A percentile compares a stretch with the other conserved stretches of the same genome.
These are phyloP conservation scores for Crossoptilon crossoptilon DNA, from an alignment of 2,797 vertebrate species.

Conservation along the genomic window DNA sequence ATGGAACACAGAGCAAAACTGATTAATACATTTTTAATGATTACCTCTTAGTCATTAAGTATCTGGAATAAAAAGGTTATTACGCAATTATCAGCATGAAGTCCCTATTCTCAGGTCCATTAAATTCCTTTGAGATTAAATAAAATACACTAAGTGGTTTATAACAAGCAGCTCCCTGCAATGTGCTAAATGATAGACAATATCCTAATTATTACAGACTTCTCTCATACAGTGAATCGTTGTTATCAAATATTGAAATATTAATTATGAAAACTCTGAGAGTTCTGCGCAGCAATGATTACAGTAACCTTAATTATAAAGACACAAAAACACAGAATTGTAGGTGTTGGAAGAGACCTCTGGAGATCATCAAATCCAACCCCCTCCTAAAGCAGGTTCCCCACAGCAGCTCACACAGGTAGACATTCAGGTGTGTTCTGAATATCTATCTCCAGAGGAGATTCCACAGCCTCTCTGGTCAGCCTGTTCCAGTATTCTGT, in stretches of 20 bases:
- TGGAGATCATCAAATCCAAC: neutral
- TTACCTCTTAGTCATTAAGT: constrained; percentile 30
- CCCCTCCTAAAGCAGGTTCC: neutral
- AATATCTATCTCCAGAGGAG: neutral
- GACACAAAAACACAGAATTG: neutral
- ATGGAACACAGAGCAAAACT: neutral
- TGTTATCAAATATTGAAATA: neutral
- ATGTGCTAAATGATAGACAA: constrained; percentile 13
- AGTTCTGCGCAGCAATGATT: neutral
- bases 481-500: neutral
- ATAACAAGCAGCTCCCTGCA: constrained; percentile 53
- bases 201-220: neutral
- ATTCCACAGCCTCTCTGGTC: neutral
- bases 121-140: constrained; percentile 69
- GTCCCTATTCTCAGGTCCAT: constrained; percentile 48
- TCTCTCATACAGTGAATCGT: neutral
- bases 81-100: constrained; percentile 62
- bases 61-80: constrained; percentile 14
- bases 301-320: neutral
- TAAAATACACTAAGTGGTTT: constrained; percentile 54
- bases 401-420: neutral
- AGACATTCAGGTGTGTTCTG: neutral
- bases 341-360: neutral
- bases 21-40: constrained; percentile 53
- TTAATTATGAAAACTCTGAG: neutral